Percentiles rank a stretch among this genome's conserved stretches.
phyloP scores from a whole-genome alignment of 2,113 vertebrate genomes.

The Alces alces region DNA sequence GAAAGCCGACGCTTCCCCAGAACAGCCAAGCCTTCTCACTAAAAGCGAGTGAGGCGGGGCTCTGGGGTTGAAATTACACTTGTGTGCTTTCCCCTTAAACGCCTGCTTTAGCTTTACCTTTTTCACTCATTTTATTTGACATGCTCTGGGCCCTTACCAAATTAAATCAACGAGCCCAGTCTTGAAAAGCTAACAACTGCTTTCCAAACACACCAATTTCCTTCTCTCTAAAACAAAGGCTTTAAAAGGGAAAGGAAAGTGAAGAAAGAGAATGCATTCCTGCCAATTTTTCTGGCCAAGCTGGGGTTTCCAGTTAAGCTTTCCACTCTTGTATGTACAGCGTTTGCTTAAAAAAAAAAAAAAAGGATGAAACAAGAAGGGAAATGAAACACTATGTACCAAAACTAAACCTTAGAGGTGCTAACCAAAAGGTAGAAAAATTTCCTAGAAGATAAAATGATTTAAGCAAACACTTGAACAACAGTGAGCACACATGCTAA shows the following conservation, averaged over 20 bases:
- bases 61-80: background rate
- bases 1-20: background rate
- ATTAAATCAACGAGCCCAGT: conserved; percentile 63
- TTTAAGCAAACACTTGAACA: background rate
- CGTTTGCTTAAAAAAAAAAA: background rate
- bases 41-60: background rate
- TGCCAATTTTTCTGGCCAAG: conserved; percentile 24
- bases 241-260: conserved; percentile 63
- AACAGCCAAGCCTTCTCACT: background rate
- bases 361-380: background rate
- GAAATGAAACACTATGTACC: conserved; percentile 23
- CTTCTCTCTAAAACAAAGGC: conserved; percentile 71
- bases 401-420: background rate
- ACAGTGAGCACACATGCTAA: background rate
- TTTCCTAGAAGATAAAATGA: background rate
- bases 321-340: background rate
- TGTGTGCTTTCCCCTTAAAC: background rate
- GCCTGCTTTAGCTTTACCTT: background rate
- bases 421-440: background rate
- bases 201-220: conserved; percentile 72
- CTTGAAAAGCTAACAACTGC: conserved; percentile 66
- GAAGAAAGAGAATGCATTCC: background rate
- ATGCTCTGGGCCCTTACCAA: conserved; percentile 60
- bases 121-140: conserved; percentile 3
- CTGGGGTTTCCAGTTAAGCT: background rate